phyloP scores from a whole-genome alignment of 2,113 vertebrate genomes.

The Prolemur simus region DNA sequence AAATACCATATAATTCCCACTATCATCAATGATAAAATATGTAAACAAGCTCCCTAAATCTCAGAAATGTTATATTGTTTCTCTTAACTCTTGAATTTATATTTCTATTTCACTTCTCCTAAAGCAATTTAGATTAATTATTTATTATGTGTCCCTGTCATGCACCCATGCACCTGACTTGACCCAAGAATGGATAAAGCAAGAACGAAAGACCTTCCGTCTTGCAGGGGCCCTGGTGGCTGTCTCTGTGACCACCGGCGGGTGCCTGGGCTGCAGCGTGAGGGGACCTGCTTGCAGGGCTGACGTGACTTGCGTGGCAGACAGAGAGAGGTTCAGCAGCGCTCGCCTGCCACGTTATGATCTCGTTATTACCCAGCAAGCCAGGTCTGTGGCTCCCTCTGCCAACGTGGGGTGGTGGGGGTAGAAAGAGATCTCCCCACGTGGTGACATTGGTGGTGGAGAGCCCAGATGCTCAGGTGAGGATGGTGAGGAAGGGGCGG shows the following conservation, averaged over 20 bases:
- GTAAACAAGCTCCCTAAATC: neutral
- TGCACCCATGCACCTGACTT: no score
- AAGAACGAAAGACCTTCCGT: rapidly evolving
- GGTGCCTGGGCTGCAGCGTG: rapidly evolving
- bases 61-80: neutral
- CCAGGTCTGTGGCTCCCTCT: neutral
- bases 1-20: neutral
- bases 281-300: no score
- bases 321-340: rapidly evolving
- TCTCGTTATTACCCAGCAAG: neutral
- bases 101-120: neutral
- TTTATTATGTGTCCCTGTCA: neutral
- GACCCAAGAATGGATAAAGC: rapidly evolving
- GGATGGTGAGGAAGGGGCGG: neutral
- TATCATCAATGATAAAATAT: neutral
- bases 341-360: no score
- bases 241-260: rapidly evolving
- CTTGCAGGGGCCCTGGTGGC: rapidly evolving
- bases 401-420: no score
- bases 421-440: neutral
- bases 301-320: no score
- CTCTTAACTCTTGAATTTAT: neutral
- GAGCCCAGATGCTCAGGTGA: no score
- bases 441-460: neutral
- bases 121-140: neutral